Conservation (phyloP, 1,140 invertebrate genomes). For the Penaeus vannamei region DNA sequence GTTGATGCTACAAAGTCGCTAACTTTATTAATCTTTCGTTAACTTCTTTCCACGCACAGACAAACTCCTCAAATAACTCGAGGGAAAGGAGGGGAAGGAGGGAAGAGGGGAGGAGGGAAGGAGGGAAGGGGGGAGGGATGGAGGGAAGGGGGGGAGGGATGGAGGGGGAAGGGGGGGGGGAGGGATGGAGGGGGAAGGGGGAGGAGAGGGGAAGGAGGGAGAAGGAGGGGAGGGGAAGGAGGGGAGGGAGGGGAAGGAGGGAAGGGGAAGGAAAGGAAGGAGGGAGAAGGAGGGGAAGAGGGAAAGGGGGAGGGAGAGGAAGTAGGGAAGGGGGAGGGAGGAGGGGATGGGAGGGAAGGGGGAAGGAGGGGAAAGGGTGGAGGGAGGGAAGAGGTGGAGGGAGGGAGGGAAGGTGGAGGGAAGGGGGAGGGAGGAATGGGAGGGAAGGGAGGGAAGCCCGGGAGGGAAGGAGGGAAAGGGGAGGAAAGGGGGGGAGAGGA, state of each 20-base stretch:
- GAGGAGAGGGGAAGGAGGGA: not conserved
- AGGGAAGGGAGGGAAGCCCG: not conserved
- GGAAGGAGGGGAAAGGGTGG: not conserved
- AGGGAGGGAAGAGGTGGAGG: not conserved
- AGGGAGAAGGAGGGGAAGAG: not conserved
- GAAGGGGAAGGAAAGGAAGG: constrained; percentile 5
- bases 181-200: no score
- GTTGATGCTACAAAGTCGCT: constrained; percentile 51
- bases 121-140: not conserved
- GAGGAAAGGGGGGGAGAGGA: not conserved
- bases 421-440: not conserved
- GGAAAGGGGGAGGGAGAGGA: not conserved
- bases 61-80: constrained; percentile 60
- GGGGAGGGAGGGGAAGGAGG: not conserved
- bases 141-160: not conserved
- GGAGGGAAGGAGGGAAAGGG: not conserved
- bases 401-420: not conserved
- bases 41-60: constrained; percentile 55
- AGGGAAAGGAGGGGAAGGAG: not conserved
- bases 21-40: constrained; percentile 64
- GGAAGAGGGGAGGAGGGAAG: not conserved
- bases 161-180: no score
- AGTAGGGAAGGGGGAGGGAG: not conserved
- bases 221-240: not conserved
- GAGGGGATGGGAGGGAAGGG: not conserved